phyloP scores from a whole-genome alignment of 1,140 invertebrate genomes.

The Kradibia gibbosae region DNA sequence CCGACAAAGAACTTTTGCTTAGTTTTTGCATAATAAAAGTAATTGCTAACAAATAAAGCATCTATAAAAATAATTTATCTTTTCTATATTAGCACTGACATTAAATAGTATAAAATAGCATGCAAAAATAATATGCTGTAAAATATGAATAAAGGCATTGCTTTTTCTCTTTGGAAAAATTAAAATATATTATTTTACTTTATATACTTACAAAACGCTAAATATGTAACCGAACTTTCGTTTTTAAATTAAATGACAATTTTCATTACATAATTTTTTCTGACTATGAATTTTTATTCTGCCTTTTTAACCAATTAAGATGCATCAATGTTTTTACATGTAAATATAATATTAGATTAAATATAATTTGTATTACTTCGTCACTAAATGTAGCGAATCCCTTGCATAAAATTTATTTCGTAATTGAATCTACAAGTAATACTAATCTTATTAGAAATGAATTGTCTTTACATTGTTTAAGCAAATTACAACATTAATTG shows the following conservation, averaged over 20 bases:
- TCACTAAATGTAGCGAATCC: not conserved
- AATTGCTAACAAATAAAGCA: too few species aligned
- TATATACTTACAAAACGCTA: too few species aligned
- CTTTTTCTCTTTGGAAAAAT: too few species aligned
- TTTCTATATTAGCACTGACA: too few species aligned
- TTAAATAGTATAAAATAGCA: too few species aligned
- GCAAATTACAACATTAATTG: not conserved
- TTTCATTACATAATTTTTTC: not conserved
- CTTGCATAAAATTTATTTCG: not conserved
- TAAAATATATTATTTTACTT: too few species aligned
- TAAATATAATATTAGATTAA: constrained; percentile 5
- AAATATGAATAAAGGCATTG: too few species aligned
- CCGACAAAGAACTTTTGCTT: too few species aligned
- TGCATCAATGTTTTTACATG: constrained; percentile 12
- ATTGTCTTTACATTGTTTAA: not conserved
- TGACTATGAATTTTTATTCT: not conserved
- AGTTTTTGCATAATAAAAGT: too few species aligned
- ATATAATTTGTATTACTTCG: not conserved
- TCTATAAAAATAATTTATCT: too few species aligned
- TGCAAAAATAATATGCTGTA: too few species aligned
- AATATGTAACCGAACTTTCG: too few species aligned
- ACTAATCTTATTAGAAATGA: not conserved
- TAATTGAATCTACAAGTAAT: not conserved
- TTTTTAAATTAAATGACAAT: not conserved
- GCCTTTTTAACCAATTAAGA: not conserved